Evolutionary conservation across 2,113 vertebrate species (phyloP), one percentile per base, ranked within the genome.

Genomic region (Leptodactylus fuscus): DNA sequence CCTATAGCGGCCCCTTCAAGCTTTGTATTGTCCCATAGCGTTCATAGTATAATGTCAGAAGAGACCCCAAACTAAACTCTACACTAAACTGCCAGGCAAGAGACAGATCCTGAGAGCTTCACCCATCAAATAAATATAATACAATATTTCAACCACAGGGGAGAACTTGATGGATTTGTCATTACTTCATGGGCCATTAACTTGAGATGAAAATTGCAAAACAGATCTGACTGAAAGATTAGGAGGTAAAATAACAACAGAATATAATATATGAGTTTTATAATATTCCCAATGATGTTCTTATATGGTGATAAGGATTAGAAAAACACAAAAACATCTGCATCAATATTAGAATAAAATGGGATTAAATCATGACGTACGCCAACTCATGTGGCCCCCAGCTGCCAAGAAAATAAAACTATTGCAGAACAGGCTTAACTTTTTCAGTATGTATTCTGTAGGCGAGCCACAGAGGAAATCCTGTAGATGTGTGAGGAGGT

Each of bases 391-490:
- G 24, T 65, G 60, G 24, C 60, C 60, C 60, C 60, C 60, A 34
- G 15, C 60, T 65, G 60, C 27, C 32, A 65, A 65, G 60, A 65
- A 65, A 32, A 65, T 1, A 62, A 27, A 65, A 62, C 16, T 24
- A 22, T 24, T 29, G 12, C 0, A 65, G 29, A 65, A 34, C 6
- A 5, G 32, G 13, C 29, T 16, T 6, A 16, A 65, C 4, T 32
- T 32, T 32, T 65, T 65, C 58, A 27, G 58, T 62, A 62, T 62
- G 58, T 62, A 62, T 29, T 62, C 58, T 32, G 60, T 34, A 65
- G 8, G 7, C 24, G 29, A 15, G 8, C 27, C 29, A 27, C 6
- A 4, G 60, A 5, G 15, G 60, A 29, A 65, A 18, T 27, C 60
- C 60, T 65, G 60, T 13, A 65, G 60, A 65, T 65, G 27, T 65